Base-by-base conservation (phyloP, 2,888 invertebrate genomes). In the Pristionchus mayeri region DNA sequence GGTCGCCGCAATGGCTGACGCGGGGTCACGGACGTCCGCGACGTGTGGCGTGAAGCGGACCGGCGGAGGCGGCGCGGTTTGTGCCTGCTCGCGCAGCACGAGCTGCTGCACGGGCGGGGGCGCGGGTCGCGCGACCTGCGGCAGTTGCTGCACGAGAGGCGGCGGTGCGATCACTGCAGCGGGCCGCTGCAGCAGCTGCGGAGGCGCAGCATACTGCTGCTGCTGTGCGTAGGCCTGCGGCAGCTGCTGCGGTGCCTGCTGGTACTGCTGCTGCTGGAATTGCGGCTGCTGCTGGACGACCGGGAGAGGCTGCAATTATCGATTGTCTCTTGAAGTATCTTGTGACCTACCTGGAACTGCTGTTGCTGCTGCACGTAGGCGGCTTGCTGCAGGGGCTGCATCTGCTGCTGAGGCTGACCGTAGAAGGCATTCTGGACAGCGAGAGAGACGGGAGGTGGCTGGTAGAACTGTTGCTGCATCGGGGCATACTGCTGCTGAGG, bases 11-110 rank as follows among this genome's bases (percentile, higher is more conserved):
- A 48, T 50, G 18, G 67, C 80, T 0, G 40, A 37, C 34, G 48
- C 44, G 4, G 85, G 79, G 40, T 80, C 63, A 84, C 71, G 85
- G 24, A 87, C 44, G 63, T 87, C 87, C 18, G 81, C 44, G 24
- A 83, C 63, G 71, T 86, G 82, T 2, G 90, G 88, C n/a, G 89
- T 63, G 82, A 89, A 89, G 27, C 85, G 84, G 34, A 86, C 85
- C 34, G 88, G 88, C 21, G 90, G 90, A 16, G 89, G 88, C 16
- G 88, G 87, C 11, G 88, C 84, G 13, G 84, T 67, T 13, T 37
- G 11, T 37, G 30, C 4, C n/a, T 75, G 75, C n/a, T 13, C 21
- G 21, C 57, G 75, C 30, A 44, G 80, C 34, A 27, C 52, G 21
- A 44, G 40, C 37, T 37, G 40, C 40, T 37, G 50, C n/a, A n/a